A percentile compares a stretch with the other conserved stretches of the same genome.
Evolutionary conservation across 2,113 vertebrate genomes (phyloP).

Genomic region (Tenebrosternarchus preto): DNA sequence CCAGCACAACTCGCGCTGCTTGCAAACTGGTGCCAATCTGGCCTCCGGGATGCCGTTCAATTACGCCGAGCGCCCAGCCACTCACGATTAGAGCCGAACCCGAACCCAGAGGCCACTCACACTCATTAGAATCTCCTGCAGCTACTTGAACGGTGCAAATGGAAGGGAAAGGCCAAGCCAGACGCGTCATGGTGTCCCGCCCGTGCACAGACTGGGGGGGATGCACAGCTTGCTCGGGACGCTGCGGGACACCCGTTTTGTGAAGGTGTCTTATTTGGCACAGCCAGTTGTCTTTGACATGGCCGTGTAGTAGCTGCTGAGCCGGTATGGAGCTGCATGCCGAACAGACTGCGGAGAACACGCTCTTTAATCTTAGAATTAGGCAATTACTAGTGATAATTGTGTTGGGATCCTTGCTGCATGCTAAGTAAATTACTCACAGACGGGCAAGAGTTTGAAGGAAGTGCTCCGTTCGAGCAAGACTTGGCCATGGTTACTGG

Average conservation of each 20-base stretch:
- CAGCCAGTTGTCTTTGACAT: neutral
- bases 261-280: slow-evolving; percentile 12
- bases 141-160: slow-evolving; percentile 52
- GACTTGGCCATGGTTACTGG: neutral
- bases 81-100: slow-evolving; percentile 45
- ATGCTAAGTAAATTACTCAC: neutral
- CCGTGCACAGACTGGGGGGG: neutral
- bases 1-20: slow-evolving; percentile 3
- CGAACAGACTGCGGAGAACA: neutral
- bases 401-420: neutral
- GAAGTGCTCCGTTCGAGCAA: too few relatives aligned
- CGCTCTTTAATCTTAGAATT: neutral
- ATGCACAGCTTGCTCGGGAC: too few relatives aligned
- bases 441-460: neutral
- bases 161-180: slow-evolving; percentile 14
- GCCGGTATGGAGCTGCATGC: neutral
- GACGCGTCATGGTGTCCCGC: slow-evolving; percentile 5
- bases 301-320: neutral
- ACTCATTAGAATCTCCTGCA: slow-evolving; percentile 52
- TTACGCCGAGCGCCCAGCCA: slow-evolving; percentile 45
- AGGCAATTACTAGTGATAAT: neutral
- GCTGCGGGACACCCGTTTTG: too few relatives aligned
- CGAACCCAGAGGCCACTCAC: slow-evolving; percentile 41
- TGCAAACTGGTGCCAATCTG: slow-evolving; percentile 30
- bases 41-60: slow-evolving; percentile 46